A percentile compares a stretch with the other conserved stretches of the same genome.
Evolutionary conservation across 2,888 invertebrate species (phyloP).

Genomic region (Drosophila neoperkinsi): DNA sequence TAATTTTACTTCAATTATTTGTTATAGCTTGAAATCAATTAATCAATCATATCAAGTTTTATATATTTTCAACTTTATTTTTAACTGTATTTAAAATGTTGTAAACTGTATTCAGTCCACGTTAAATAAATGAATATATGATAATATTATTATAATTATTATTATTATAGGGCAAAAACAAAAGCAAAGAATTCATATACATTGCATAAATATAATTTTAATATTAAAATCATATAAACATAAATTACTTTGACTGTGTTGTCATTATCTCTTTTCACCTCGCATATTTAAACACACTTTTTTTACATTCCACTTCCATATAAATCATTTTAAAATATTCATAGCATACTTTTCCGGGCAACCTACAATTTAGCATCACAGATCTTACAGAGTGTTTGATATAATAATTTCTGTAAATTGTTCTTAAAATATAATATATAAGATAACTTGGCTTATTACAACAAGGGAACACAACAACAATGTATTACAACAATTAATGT

Average conservation of each 20-base stretch:
- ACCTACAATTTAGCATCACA: not conserved
- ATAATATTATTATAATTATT: no score
- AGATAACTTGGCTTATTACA: not conserved
- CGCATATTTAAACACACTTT: not conserved
- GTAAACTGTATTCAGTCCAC: no score
- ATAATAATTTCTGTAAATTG: not conserved
- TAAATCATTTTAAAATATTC: not conserved
- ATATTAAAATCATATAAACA: not conserved
- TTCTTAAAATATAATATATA: not conserved
- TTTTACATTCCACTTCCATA: not conserved
- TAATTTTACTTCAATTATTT: not conserved
- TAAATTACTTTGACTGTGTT: no score
- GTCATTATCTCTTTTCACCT: not conserved
- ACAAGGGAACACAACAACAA: no score
- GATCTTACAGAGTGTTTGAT: not conserved
- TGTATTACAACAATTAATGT: no score
- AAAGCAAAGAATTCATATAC: not conserved
- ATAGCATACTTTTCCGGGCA: not conserved
- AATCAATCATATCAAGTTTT: not conserved
- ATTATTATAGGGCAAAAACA: not conserved
- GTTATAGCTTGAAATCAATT: not conserved
- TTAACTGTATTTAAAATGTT: not conserved
- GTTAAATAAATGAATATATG: no score
- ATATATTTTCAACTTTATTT: not conserved
- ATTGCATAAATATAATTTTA: not conserved